Percentiles rank a stretch among this genome's conserved stretches.
phyloP scores from a whole-genome alignment of 2,113 vertebrate species.

The Oenanthe oenanthe region DNA sequence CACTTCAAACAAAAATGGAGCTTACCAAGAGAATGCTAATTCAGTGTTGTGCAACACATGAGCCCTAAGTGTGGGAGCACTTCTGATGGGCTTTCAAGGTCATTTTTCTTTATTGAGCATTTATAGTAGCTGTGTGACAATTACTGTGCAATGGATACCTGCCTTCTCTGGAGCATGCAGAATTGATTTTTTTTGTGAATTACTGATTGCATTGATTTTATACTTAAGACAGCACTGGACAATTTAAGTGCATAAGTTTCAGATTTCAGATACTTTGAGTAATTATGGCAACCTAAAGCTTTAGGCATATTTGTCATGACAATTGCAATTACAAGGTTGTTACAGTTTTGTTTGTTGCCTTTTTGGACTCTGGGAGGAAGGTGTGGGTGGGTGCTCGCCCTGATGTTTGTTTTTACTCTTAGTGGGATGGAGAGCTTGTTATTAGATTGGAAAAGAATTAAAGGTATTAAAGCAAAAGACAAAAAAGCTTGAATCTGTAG shows the following conservation, averaged over 20 bases:
- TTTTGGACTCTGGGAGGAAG: not conserved
- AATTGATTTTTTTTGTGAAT: slow-evolving; percentile 61
- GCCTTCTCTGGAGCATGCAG: not conserved
- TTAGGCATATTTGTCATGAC: not conserved
- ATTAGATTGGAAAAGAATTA: not conserved
- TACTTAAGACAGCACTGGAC: not conserved
- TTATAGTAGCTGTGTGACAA: not conserved
- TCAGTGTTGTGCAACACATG: not conserved
- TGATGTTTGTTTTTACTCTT: not conserved
- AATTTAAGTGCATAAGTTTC: slow-evolving; percentile 51
- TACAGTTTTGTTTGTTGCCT: not conserved
- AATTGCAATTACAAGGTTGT: not conserved
- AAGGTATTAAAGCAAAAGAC: not conserved
- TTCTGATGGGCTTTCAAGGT: not conserved
- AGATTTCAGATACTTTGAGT: slow-evolving; percentile 2
- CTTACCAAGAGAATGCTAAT: not conserved
- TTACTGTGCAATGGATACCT: slow-evolving; percentile 39
- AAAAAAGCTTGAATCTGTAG: not conserved
- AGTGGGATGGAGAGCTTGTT: not conserved
- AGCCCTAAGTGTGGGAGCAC: not conserved
- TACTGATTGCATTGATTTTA: slow-evolving; percentile 58
- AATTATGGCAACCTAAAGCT: not conserved
- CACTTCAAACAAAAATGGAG: not conserved
- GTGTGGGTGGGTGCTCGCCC: too few species aligned
- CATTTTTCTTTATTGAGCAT: not conserved